A percentile compares a stretch with the other conserved stretches of the same genome.
Evolutionary conservation across 1,140 invertebrate species (phyloP).

Genomic region (Nasonia longicornis): DNA sequence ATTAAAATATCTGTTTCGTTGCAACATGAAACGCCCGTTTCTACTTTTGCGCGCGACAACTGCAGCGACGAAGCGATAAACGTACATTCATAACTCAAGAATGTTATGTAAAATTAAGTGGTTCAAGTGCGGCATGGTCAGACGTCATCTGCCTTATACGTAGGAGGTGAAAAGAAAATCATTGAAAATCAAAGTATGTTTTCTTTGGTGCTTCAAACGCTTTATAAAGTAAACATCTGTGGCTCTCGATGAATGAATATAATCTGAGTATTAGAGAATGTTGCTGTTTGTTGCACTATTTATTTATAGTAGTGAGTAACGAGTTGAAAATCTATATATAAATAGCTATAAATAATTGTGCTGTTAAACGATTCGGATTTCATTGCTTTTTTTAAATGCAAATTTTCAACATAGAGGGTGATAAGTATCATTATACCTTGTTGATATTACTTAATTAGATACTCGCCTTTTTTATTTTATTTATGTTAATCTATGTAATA

Average conservation of each 20-base stretch:
- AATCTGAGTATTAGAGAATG: background rate
- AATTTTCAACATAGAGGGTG: too few relatives aligned
- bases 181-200: background rate
- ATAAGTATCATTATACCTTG: background rate
- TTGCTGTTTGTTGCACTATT: slow-evolving; percentile 4
- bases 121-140: slow-evolving; percentile 1
- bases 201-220: background rate
- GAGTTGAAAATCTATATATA: background rate
- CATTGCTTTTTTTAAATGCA: too few relatives aligned
- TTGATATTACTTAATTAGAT: background rate
- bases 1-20: background rate
- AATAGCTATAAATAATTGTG: background rate
- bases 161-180: slow-evolving; percentile 2
- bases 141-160: slow-evolving; percentile 1
- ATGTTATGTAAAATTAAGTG: slow-evolving; percentile 21
- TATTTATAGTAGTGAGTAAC: background rate
- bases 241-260: slow-evolving; percentile 7
- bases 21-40: background rate
- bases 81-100: background rate
- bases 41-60: slow-evolving; percentile 23
- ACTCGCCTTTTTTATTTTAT: background rate
- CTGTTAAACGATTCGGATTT: background rate
- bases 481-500: background rate
- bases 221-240: background rate
- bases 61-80: slow-evolving; percentile 29